phyloP scores from a whole-genome alignment of 2,113 vertebrate species.

The Cromileptes altivelis region DNA sequence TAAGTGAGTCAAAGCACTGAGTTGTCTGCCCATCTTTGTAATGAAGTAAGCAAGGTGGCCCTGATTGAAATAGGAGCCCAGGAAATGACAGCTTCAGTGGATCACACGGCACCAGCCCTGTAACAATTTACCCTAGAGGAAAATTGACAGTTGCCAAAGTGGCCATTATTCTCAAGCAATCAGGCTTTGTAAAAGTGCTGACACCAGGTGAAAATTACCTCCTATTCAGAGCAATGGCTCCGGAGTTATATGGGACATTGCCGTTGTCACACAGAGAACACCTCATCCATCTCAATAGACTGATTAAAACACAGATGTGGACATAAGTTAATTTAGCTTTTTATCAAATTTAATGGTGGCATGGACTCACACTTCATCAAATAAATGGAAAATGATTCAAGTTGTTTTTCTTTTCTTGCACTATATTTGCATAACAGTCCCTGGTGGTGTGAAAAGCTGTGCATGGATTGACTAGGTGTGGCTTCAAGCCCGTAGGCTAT shows the following conservation, averaged over 20 bases:
- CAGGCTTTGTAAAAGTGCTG: constrained; percentile 68
- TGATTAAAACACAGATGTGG: constrained; percentile 61
- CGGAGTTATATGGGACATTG: constrained; percentile 6
- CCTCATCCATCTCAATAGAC: constrained; percentile 42
- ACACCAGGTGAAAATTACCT: constrained; percentile 61
- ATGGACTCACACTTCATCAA: constrained; percentile 48
- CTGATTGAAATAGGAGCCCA: constrained; percentile 73
- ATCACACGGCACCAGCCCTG: constrained; percentile 46
- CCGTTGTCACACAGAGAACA: constrained; percentile 20
- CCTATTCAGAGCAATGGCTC: constrained; percentile 24
- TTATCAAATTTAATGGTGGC: constrained; percentile 46
- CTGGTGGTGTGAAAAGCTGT: constrained; percentile 24
- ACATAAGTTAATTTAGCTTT: constrained; percentile 42
- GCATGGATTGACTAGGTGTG: constrained; percentile 54
- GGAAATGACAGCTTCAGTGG: constrained; percentile 66
- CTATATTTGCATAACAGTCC: constrained; percentile 47
- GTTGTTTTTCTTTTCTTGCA: constrained; percentile 35
- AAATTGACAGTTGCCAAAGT: constrained; percentile 76
- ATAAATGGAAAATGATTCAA: constrained; percentile 36
- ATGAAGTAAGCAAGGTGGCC: constrained; percentile 74
- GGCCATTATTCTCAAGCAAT: constrained; percentile 68
- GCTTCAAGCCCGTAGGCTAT: constrained; percentile 51
- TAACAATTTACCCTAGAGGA: constrained; percentile 63
- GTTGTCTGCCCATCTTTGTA: constrained; percentile 62
- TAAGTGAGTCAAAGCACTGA: constrained; percentile 50